Conservation (phyloP, 2,113 vertebrate species). For the Caranx melampygus region DNA sequence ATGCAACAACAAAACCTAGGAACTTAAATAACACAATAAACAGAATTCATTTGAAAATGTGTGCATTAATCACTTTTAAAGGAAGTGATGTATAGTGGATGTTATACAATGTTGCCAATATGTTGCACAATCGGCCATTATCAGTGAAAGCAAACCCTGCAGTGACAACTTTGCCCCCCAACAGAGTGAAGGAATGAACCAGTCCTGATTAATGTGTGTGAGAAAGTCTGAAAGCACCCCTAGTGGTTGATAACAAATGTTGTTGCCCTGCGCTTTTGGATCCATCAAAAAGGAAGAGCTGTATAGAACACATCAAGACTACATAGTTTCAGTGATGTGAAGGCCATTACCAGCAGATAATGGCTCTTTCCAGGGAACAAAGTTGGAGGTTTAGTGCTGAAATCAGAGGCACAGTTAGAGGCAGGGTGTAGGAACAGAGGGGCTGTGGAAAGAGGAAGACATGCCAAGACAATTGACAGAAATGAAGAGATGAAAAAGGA, state of each 20-base stretch:
- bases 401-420: background rate
- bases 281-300: background rate
- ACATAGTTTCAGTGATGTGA: background rate
- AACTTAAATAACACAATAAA: background rate
- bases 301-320: background rate
- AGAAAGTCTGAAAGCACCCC: background rate
- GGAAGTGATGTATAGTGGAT: background rate
- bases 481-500: slow-evolving; percentile 46
- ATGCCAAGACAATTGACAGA: slow-evolving; percentile 34
- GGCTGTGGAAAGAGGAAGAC: background rate
- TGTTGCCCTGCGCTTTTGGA: background rate
- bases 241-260: background rate
- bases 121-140: background rate
- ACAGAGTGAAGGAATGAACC: slow-evolving; percentile 1
- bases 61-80: background rate
- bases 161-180: background rate
- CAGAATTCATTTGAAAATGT: background rate
- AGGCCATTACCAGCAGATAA: slow-evolving; percentile 14
- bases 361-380: background rate
- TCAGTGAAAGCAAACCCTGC: background rate
- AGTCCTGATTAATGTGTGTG: background rate
- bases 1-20: background rate
- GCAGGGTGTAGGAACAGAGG: background rate
- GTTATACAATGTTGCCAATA: background rate
- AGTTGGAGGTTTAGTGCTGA: slow-evolving; percentile 13